These are phyloP conservation scores for Pseudomyrmex concolor DNA, from an alignment of 1,140 invertebrate species.

Conservation along the genomic window DNA sequence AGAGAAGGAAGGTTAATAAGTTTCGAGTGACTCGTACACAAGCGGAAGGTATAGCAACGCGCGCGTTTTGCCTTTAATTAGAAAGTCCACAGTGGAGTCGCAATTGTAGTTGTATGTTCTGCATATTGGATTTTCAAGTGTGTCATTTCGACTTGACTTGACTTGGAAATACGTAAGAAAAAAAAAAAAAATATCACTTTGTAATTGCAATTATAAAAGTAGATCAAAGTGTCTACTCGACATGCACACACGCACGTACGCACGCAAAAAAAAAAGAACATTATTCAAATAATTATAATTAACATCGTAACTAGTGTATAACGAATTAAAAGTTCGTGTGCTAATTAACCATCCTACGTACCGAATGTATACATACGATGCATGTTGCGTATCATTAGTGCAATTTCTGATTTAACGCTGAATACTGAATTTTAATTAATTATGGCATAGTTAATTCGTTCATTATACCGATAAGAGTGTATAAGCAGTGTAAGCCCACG, in stretches of 20 bases:
- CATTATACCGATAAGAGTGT: not conserved
- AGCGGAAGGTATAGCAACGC: not conserved
- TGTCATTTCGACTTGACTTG: conserved; percentile 12
- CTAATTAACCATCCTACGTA: not conserved
- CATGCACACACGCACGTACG: too few species aligned
- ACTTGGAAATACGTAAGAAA: not conserved
- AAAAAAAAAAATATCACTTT: not conserved
- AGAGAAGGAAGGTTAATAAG: conserved; percentile 46
- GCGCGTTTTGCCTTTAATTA: conserved; percentile 64
- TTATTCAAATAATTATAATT: conserved; percentile 15
- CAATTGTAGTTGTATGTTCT: not conserved
- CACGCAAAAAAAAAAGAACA: not conserved
- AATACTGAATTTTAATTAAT: conserved; percentile 24
- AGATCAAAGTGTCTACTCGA: too few species aligned
- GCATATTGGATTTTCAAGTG: conserved; percentile 30
- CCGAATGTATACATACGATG: not conserved
- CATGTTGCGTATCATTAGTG: conserved; percentile 26
- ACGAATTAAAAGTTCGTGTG: conserved; percentile 30
- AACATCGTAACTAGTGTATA: conserved; percentile 20
- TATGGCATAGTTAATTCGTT: conserved; percentile 14
- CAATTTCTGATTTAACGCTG: conserved; percentile 22
- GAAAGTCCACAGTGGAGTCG: conserved; percentile 33
- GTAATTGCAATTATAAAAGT: not conserved
- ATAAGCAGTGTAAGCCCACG: not conserved
- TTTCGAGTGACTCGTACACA: conserved; percentile 36